Conservation (phyloP, 2,888 invertebrate genomes). For the Sussaba pulchella region DNA sequence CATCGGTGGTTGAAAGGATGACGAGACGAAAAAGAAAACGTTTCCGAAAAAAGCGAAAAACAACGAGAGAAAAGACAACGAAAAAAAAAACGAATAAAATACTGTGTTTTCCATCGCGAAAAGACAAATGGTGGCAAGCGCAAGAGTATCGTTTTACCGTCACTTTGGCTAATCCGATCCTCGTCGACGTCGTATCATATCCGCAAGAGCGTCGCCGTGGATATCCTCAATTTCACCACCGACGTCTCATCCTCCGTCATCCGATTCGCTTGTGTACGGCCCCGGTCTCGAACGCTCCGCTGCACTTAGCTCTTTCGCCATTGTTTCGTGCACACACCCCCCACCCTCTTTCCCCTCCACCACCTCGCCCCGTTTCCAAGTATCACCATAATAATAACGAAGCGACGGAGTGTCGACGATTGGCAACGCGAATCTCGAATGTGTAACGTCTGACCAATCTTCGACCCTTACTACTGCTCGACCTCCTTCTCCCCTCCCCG, state of each 20-base stretch:
- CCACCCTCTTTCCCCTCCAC: no score
- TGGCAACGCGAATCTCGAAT: not conserved
- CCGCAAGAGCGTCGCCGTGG: constrained; percentile 17
- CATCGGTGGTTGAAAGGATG: constrained; percentile 21
- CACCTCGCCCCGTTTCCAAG: not conserved
- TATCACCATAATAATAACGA: constrained; percentile 22
- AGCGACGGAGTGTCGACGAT: not conserved
- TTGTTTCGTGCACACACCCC: not conserved
- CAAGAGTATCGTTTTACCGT: constrained; percentile 47
- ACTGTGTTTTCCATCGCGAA: constrained; percentile 12
- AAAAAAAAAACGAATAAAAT: constrained; percentile 8
- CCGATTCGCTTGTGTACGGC: no score
- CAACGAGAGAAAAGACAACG: not conserved
- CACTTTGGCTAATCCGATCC: constrained; percentile 69
- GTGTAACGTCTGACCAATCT: not conserved
- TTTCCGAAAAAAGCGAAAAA: no score
- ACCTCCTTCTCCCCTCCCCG: no score
- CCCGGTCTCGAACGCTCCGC: constrained; percentile 20
- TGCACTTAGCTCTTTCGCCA: constrained; percentile 33
- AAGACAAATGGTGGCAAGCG: constrained; percentile 37
- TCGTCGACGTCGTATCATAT: constrained; percentile 38
- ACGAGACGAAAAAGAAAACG: not conserved
- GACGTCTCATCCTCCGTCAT: not conserved
- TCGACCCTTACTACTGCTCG: not conserved
- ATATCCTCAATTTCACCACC: constrained; percentile 26